phyloP scores from a whole-genome alignment of 2,113 vertebrate genomes.

The Lepus americanus region DNA sequence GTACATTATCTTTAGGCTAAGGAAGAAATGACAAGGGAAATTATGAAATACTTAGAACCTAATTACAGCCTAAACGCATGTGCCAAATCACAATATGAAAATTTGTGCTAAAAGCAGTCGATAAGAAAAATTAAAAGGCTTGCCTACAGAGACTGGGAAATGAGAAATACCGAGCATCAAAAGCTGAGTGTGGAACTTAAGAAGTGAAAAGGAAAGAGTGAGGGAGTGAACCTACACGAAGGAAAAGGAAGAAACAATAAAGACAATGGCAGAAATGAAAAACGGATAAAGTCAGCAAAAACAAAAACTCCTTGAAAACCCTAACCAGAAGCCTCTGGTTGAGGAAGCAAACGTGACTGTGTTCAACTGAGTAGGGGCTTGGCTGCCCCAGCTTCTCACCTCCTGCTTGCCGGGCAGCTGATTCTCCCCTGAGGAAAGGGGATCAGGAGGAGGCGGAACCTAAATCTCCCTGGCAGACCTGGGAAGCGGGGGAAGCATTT shows the following conservation, averaged over 20 bases:
- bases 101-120: not conserved
- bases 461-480: not conserved
- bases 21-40: not conserved
- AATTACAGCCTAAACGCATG: not conserved
- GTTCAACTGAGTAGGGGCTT: not conserved
- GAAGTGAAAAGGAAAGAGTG: not conserved
- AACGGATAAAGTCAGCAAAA: not conserved
- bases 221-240: not conserved
- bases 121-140: constrained; percentile 5
- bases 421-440: not conserved
- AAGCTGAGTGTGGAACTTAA: not conserved
- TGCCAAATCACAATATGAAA: not conserved
- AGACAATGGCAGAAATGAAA: not conserved
- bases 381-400: too few relatives aligned
- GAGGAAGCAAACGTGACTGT: not conserved
- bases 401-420: too few relatives aligned
- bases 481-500: not conserved
- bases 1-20: not conserved
- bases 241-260: not conserved
- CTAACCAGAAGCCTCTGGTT: not conserved
- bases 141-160: not conserved
- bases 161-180: not conserved
- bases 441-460: not conserved
- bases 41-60: constrained; percentile 21
- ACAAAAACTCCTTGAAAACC: not conserved